Evolutionary conservation across 2,888 invertebrate genomes (phyloP), one percentile per base, ranked within the genome.

Genomic region (Tricholauxania praeusta): DNA sequence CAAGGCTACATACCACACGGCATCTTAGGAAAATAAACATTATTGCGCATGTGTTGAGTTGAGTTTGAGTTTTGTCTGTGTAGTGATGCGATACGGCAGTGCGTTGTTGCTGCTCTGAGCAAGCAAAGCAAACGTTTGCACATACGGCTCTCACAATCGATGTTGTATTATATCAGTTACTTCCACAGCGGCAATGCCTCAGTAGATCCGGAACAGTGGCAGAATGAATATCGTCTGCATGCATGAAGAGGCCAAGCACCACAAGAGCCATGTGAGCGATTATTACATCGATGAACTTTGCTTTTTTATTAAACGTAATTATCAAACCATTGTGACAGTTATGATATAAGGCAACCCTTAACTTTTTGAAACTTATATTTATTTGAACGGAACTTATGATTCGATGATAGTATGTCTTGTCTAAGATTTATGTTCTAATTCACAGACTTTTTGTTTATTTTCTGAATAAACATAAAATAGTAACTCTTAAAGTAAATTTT

Each of bases 1-100:
- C 87, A 87, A 87, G 87, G 87, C 87, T 87, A 83, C 87, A 87
- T 87, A 86, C 86, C 87, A 85, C 84, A 84, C 82, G 78, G 77
- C 79, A 82, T 76, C 79, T 78, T 76, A 76, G 72, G 75, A 71
- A 68, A 72, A 71, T 57, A 71, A 65, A 59, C 28, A 53, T 22
- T 19, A 17, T 51, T 73, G 76, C 72, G 76, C 73, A 67, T 75
- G 76, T 76, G 53, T 82, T 82, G 59, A 78, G 77, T 32, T 76
- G 79, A 72, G 65, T 68, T 65, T 70, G 60, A 69, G 65, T 70
- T 28, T 68, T n/a, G 32, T 60, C 60, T 39, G 10, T 39, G 39
- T 39, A 39, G 39, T 39, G 39, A 10, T 39, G 39, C 39, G 39
- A 10, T 39, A 39, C 39, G 39, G 55, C 48, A 22, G 72, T 55